Evolutionary conservation across 2,797 vertebrate genomes (phyloP).

Genomic region (Bradypodion pumilum): DNA sequence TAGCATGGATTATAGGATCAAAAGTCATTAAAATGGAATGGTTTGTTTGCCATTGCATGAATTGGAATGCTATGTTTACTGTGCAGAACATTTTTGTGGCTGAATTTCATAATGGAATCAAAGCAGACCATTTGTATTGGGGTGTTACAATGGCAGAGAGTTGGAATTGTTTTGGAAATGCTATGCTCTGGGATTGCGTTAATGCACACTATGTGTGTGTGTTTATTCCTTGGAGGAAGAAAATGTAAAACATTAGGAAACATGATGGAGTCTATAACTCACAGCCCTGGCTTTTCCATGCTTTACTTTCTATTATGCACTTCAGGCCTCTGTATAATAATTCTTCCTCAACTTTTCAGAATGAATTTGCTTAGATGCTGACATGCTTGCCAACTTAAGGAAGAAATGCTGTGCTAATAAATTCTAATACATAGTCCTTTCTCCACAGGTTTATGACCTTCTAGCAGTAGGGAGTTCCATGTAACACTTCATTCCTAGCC

Average conservation of each 20-base stretch:
- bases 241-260: background rate
- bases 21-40: conserved; percentile 68
- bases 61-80: conserved; percentile 65
- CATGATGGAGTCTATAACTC: background rate
- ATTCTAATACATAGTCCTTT: conserved; percentile 78
- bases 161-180: conserved; percentile 43
- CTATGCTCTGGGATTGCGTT: conserved; percentile 35
- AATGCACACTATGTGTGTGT: conserved; percentile 10
- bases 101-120: conserved; percentile 48
- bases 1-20: conserved; percentile 68
- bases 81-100: conserved; percentile 49
- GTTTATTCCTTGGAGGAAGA: background rate
- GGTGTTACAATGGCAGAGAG: conserved; percentile 36
- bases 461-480: conserved; percentile 75
- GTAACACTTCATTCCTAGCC: conserved; percentile 71
- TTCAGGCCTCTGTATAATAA: conserved; percentile 46
- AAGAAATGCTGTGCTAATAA: conserved; percentile 77
- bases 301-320: conserved; percentile 37
- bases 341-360: conserved; percentile 61
- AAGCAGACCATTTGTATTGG: conserved; percentile 32
- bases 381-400: conserved; percentile 74
- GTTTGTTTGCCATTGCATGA: conserved; percentile 67
- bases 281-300: conserved; percentile 7
- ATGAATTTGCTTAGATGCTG: conserved; percentile 65
- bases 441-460: conserved; percentile 78